Evolutionary conservation across 2,888 invertebrate genomes (phyloP).

Genomic region (Hirtodrosophila cameraria): DNA sequence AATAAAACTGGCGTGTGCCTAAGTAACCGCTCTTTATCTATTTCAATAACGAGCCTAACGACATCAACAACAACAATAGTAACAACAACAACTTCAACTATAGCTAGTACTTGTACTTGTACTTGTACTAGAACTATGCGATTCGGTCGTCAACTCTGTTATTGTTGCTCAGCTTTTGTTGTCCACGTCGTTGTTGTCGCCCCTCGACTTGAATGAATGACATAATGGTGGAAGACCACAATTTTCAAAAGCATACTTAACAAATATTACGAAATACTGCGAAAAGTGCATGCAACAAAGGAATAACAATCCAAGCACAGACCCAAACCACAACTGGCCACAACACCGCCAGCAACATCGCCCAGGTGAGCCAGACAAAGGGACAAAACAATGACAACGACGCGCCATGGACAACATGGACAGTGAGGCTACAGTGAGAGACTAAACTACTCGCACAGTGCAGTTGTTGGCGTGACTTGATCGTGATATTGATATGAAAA

Average conservation of each 20-base stretch:
- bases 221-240: constrained; percentile 79
- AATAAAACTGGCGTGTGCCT: constrained; percentile 72
- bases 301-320: constrained; percentile 53
- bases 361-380: constrained; percentile 71
- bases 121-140: constrained; percentile 58
- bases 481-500: constrained; percentile 19
- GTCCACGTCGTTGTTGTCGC: constrained; percentile 44
- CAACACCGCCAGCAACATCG: constrained; percentile 39
- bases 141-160: constrained; percentile 48
- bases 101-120: constrained; percentile 29
- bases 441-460: constrained; percentile 13
- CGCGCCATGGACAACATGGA: constrained; percentile 60
- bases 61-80: constrained; percentile 33
- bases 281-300: constrained; percentile 78
- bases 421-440: constrained; percentile 36
- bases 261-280: constrained; percentile 78
- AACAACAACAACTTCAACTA: constrained; percentile 14
- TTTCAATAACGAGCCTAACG: constrained; percentile 75
- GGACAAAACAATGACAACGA: constrained; percentile 67
- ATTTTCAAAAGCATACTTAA: constrained; percentile 77
- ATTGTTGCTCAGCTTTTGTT: constrained; percentile 58
- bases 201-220: constrained; percentile 68
- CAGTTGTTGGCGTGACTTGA: constrained; percentile 38
- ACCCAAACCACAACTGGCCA: constrained; percentile 33
- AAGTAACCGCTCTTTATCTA: constrained; percentile 80